These are phyloP conservation scores for Aphaenogaster rudis DNA, from an alignment of 1,140 invertebrate genomes.

Conservation along the genomic window DNA sequence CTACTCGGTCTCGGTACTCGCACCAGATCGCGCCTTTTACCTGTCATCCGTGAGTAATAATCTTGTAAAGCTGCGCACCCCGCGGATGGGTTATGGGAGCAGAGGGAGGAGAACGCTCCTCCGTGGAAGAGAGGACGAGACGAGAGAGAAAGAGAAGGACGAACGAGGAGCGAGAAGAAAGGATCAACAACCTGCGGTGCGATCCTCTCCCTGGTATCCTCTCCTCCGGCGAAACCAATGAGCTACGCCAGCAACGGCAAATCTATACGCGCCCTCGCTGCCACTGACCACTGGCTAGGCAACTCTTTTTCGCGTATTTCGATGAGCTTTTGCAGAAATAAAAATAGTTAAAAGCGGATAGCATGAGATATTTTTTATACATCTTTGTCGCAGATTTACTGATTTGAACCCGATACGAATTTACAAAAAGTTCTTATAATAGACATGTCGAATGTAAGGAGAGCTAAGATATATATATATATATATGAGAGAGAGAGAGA, in stretches of 20 bases:
- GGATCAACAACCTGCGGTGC: slow-evolving; percentile 81
- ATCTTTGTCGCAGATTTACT: neutral
- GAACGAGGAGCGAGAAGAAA: slow-evolving; percentile 73
- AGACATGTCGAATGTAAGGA: neutral
- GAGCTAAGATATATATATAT: neutral
- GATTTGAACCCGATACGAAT: no score
- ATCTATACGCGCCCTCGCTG: slow-evolving; percentile 69
- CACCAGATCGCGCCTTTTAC: slow-evolving; percentile 71
- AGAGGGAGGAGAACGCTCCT: slow-evolving; percentile 56
- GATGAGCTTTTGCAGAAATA: neutral
- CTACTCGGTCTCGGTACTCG: slow-evolving; percentile 47
- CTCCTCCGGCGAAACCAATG: slow-evolving; percentile 70
- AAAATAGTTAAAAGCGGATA: neutral
- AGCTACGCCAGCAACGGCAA: slow-evolving; percentile 72
- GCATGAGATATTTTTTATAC: neutral
- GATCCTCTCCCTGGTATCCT: slow-evolving; percentile 74
- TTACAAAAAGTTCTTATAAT: neutral
- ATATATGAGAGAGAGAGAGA: no score
- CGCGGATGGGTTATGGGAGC: slow-evolving; percentile 70
- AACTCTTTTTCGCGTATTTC: slow-evolving; percentile 1
- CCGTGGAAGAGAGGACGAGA: slow-evolving; percentile 13
- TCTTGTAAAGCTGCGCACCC: slow-evolving; percentile 75
- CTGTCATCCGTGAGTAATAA: slow-evolving; percentile 80
- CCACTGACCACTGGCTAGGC: slow-evolving; percentile 34
- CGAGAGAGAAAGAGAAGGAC: slow-evolving; percentile 53